Base-by-base conservation (phyloP, 2,113 vertebrate species). In the Dipodomys ordii region DNA sequence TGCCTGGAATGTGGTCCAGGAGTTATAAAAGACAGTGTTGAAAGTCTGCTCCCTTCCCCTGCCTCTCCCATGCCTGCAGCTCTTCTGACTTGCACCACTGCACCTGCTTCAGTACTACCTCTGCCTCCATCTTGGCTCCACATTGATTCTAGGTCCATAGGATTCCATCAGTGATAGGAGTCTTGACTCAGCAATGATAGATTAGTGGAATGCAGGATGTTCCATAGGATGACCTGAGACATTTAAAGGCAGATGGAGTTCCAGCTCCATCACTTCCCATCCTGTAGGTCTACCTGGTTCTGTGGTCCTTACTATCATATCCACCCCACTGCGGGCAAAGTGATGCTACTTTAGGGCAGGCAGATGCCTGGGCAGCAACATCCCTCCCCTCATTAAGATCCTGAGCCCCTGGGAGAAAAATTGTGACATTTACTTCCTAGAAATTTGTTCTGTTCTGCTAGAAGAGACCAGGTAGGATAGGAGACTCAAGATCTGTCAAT, bases 361-460 rank as follows among this genome's bases (percentile, higher is more conserved):
- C 76, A 87, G 20, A 15, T 79, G 30, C 1, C 9, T 71, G 67
- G 19, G 2, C 11, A 72, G 12, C 2, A 11, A 60, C 35, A n/a
- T 18, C 18, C 35, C 2, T 7, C 6, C n/a, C 39, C n/a, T 16
- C 13, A 11, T 77, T 87, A 72, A 53, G 92, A 77, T 23, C n/a
- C 27, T 27, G 46, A 92, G 57, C 32, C 28, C 30, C n/a, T 4
- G 27, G 73, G 49, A 64, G 18, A 81, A 92, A 89, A 68, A 23
- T 73, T 22, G 82, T 57, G n/a, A 27, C 57, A 39, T 67, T 71
- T 82, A 35, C 82, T 96, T 78, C 69, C 83, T 67, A 81, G 32
- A 94, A 81, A 76, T 79, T 71, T 60, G 69, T 93, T 71, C 74
- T 23, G 12, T 76, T 88, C 86, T 77, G 23, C 46, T 64, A 92